These are phyloP conservation scores for Babyrousa celebensis DNA, from an alignment of 2,797 vertebrate species.

Conservation along the genomic window DNA sequence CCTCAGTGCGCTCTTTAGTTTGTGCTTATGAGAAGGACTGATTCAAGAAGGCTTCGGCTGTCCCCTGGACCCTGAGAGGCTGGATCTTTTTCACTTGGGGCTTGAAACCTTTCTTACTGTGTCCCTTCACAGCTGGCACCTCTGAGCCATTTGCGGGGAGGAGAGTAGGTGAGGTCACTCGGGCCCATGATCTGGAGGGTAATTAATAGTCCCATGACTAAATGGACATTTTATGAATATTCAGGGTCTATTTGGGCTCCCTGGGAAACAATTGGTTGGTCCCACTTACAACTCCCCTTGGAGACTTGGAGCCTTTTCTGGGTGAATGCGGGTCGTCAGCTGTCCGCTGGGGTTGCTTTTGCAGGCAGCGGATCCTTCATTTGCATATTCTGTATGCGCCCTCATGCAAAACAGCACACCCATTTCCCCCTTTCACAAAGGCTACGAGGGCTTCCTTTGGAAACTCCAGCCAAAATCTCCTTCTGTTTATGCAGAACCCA, in stretches of 20 bases:
- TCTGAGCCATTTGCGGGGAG: constrained; percentile 64
- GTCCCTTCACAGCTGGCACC: constrained; percentile 75
- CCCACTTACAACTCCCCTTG: constrained; percentile 87
- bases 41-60: constrained; percentile 84
- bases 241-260: constrained; percentile 90
- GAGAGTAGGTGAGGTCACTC: constrained; percentile 90
- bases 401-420: constrained; percentile 95
- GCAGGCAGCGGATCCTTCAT: constrained; percentile 94
- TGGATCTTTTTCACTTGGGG: constrained; percentile 67
- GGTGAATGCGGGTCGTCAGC: constrained; percentile 92
- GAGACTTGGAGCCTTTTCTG: constrained; percentile 84
- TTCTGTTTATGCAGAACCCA: constrained; percentile 90
- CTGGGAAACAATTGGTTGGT: constrained; percentile 91
- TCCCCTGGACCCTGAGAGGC: constrained; percentile 73
- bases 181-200: constrained; percentile 88
- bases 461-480: constrained; percentile 88
- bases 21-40: constrained; percentile 76
- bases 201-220: constrained; percentile 92
- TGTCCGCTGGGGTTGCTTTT: constrained; percentile 92
- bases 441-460: constrained; percentile 90
- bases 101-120: constrained; percentile 79
- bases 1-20: constrained; percentile 79
- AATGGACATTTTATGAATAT: constrained; percentile 93
- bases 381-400: constrained; percentile 95
- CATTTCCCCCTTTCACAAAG: constrained; percentile 92